A percentile compares a stretch with the other conserved stretches of the same genome.
phyloP scores from a whole-genome alignment of 2,113 vertebrate genomes.

The Megaleporinus macrocephalus region DNA sequence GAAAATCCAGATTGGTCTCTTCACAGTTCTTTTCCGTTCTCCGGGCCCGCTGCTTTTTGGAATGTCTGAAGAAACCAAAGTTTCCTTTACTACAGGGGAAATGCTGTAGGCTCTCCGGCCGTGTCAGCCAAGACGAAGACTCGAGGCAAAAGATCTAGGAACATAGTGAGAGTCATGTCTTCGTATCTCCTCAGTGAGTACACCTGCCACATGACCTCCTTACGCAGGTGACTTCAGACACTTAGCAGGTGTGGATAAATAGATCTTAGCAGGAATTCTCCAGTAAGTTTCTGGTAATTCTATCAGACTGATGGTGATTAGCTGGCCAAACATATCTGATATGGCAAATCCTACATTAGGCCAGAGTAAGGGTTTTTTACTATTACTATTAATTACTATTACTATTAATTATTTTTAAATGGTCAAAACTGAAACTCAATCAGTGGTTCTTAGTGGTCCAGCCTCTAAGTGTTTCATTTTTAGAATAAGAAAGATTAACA shows the following conservation, averaged over 20 bases:
- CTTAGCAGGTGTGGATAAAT: not conserved
- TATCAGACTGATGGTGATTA: not conserved
- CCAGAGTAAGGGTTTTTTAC: too few relatives aligned
- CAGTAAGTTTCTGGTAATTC: not conserved
- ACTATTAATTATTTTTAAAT: too few relatives aligned
- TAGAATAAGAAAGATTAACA: too few relatives aligned
- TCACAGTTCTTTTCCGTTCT: constrained; percentile 37
- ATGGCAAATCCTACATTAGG: too few relatives aligned
- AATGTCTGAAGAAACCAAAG: constrained; percentile 41
- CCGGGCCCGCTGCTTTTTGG: constrained; percentile 19
- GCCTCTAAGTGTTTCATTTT: too few relatives aligned
- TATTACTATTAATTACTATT: too few relatives aligned
- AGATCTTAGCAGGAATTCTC: not conserved
- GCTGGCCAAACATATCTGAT: not conserved
- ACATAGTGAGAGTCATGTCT: not conserved
- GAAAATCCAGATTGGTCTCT: constrained; percentile 31
- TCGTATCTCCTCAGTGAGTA: not conserved
- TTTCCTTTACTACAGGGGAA: constrained; percentile 16
- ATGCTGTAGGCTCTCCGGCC: not conserved
- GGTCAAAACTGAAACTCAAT: too few relatives aligned
- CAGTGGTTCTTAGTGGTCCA: too few relatives aligned
- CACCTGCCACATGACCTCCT: not conserved
- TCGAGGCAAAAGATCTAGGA: not conserved
- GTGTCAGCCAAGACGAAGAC: not conserved
- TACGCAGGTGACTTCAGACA: not conserved